Base-by-base conservation (phyloP, 2,888 invertebrate genomes). In the Chesias legatella region DNA sequence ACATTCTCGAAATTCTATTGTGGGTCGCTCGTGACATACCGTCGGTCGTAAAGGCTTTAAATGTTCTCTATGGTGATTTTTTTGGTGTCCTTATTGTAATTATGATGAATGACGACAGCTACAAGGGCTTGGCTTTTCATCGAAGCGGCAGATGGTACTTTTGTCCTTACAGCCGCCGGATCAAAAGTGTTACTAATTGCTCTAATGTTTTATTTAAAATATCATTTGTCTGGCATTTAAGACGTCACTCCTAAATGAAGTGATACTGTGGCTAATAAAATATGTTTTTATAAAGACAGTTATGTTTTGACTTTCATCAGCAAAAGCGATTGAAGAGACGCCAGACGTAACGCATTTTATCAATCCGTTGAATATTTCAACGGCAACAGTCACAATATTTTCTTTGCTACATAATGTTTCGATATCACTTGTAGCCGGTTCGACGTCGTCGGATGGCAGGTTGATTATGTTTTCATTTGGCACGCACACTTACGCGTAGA, bases 251-350 rank as follows among this genome's bases (percentile, higher is more conserved):
- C 33, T 36, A 36, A 35, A 29, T 48, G 47, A 47, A 38, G 50
- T 48, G 40, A 42, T 48, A 50, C 26, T 24, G 35, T 29, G 29
- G 31, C 39, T 47, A 48, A 53, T 59, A 47, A 53, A 40, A 39
- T 54, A 53, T 52, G 53, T 50, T 39, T 54, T 53, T 54, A 56
- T 50, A 49, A 43, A 22, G 32, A 13, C 35, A 41, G 58, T 57
- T 49, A 60, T 75, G 71, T 76, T 77, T 73, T 71, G 69, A 77
- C 74, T 79, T 79, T 80, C 75, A 73, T 79, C 67, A 63, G 67
- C 65, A 65, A 74, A 73, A 77, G 73, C 70, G 68, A 75, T 78
- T 64, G 60, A 67, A 53, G 79, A 74, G 71, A 73, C 65, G 66
- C 62, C 69, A 68, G 66, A 67, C 67, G 61, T 64, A 67, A 61